Evolutionary conservation across 2,888 invertebrate species (phyloP).

Genomic region (Agrilus mali): DNA sequence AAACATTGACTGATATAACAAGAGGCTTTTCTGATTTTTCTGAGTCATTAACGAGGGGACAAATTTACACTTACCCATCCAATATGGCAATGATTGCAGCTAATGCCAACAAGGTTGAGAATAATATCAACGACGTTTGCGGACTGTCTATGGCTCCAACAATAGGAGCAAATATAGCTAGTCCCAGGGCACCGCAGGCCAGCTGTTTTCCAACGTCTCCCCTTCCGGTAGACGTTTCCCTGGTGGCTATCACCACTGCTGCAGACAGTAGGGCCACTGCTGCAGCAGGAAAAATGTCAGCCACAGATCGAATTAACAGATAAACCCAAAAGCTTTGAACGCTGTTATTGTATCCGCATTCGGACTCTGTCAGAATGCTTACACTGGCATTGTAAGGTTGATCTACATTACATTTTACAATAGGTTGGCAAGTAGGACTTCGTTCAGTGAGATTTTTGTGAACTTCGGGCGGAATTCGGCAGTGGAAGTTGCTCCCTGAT

Average conservation of each 20-base stretch:
- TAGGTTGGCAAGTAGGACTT: constrained; percentile 44
- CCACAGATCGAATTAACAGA: constrained; percentile 51
- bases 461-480: constrained; percentile 46
- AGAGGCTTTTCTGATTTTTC: too few relatives aligned
- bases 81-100: constrained; percentile 47
- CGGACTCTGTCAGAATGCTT: constrained; percentile 54
- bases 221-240: constrained; percentile 66
- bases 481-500: constrained; percentile 40
- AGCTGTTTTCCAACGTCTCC: constrained; percentile 70
- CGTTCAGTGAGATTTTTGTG: constrained; percentile 24
- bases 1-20: too few relatives aligned
- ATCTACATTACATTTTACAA: constrained; percentile 57
- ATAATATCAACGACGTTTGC: constrained; percentile 42
- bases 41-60: background rate
- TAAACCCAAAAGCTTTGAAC: constrained; percentile 56
- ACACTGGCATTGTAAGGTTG: constrained; percentile 56
- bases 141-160: constrained; percentile 31
- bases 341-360: constrained; percentile 56
- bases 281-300: constrained; percentile 66
- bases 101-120: constrained; percentile 44
- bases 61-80: constrained; percentile 36
- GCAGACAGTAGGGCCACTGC: constrained; percentile 58
- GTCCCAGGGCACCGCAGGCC: constrained; percentile 61
- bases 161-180: constrained; percentile 56
- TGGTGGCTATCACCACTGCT: constrained; percentile 68